These are phyloP conservation scores for Pheosia gnoma DNA, from an alignment of 2,888 invertebrate genomes.

Conservation along the genomic window DNA sequence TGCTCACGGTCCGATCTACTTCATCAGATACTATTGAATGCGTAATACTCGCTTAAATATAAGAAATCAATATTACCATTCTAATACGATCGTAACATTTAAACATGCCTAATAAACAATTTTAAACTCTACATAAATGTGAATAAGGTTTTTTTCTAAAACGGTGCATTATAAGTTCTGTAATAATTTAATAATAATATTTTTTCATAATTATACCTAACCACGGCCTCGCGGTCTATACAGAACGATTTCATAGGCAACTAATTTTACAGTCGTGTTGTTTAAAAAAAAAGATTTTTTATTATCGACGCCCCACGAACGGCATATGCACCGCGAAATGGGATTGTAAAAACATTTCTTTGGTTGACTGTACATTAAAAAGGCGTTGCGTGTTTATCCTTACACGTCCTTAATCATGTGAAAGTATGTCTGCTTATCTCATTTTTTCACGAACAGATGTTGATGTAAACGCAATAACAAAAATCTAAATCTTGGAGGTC, in stretches of 20 bases:
- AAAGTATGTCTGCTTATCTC: neutral
- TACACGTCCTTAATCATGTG: neutral
- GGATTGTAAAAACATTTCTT: constrained; percentile 33
- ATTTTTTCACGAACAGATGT: neutral
- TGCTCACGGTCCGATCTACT: too few relatives aligned
- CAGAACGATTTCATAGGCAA: constrained; percentile 57
- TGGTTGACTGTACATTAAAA: constrained; percentile 16
- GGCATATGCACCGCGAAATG: constrained; percentile 32
- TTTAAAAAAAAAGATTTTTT: constrained; percentile 64
- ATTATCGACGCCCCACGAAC: constrained; percentile 56
- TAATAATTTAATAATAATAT: neutral
- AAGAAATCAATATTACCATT: too few relatives aligned
- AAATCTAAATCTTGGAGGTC: too few relatives aligned
- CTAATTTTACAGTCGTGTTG: constrained; percentile 71
- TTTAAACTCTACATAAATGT: too few relatives aligned
- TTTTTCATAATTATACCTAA: neutral
- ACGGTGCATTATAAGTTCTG: too few relatives aligned
- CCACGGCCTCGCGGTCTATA: constrained; percentile 21
- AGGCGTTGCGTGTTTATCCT: constrained; percentile 1
- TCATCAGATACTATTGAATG: too few relatives aligned
- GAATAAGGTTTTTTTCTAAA: too few relatives aligned
- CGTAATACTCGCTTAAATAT: too few relatives aligned
- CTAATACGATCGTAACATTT: too few relatives aligned
- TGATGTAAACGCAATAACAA: neutral
- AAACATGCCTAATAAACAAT: too few relatives aligned